Evolutionary conservation across 2,113 vertebrate species (phyloP).

Genomic region (Balaeniceps rex): DNA sequence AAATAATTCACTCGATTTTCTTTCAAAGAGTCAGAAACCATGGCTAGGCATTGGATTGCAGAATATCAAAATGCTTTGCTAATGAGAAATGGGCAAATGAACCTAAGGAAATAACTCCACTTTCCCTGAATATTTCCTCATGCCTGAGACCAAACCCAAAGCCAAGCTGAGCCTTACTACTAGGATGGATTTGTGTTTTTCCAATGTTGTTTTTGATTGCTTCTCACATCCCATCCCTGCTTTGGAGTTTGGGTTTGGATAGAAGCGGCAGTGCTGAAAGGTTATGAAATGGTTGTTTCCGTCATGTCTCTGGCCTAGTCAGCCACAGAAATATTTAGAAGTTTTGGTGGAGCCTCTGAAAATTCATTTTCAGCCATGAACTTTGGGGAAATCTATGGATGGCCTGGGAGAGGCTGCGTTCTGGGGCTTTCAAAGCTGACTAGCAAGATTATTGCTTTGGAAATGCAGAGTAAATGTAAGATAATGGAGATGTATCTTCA

Average conservation of each 20-base stretch:
- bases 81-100: slow-evolving; percentile 49
- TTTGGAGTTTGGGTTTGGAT: slow-evolving; percentile 37
- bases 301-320: slow-evolving; percentile 11
- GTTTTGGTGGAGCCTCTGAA: slow-evolving; percentile 37
- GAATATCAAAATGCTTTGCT: slow-evolving; percentile 7
- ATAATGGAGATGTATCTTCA: not conserved
- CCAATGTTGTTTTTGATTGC: slow-evolving; percentile 14
- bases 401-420: not conserved
- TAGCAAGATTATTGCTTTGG: not conserved
- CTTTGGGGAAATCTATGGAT: not conserved
- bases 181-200: not conserved
- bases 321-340: slow-evolving; percentile 41
- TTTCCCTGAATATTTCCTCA: slow-evolving; percentile 34
- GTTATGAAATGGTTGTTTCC: slow-evolving; percentile 30
- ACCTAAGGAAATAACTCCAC: slow-evolving; percentile 20
- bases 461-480: not conserved
- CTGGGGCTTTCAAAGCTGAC: not conserved
- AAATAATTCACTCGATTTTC: slow-evolving; percentile 7
- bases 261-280: slow-evolving; percentile 6
- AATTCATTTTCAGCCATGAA: slow-evolving; percentile 22
- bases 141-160: slow-evolving; percentile 43
- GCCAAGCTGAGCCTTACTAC: not conserved
- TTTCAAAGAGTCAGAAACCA: not conserved
- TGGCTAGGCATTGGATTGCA: not conserved
- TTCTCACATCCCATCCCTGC: slow-evolving; percentile 16